phyloP scores from a whole-genome alignment of 2,888 invertebrate genomes.

The Macropis europaea region DNA sequence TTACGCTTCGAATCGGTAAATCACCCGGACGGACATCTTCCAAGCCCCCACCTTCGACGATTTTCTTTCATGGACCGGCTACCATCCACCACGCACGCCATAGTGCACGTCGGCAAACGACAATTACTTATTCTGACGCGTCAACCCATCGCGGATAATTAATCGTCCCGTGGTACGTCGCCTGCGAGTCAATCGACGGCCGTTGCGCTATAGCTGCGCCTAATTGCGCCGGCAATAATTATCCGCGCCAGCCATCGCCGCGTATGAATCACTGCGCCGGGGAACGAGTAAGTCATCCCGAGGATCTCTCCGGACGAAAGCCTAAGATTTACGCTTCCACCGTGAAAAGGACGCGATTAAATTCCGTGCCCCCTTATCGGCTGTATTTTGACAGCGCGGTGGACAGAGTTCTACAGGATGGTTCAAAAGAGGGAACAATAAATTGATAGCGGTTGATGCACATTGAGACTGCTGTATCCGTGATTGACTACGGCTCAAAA shows the following conservation, averaged over 20 bases:
- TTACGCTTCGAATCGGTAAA: constrained; percentile 58
- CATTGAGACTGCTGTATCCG: too few species aligned
- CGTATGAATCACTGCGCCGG: constrained; percentile 40
- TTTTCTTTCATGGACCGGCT: constrained; percentile 26
- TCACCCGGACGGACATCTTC: constrained; percentile 36
- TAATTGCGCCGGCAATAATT: constrained; percentile 51
- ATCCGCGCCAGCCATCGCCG: constrained; percentile 36
- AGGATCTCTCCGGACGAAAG: constrained; percentile 15
- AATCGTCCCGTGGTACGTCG: constrained; percentile 41
- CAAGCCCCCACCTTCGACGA: constrained; percentile 1
- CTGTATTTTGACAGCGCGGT: too few species aligned
- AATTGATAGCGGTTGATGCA: too few species aligned
- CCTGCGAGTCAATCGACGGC: constrained; percentile 34
- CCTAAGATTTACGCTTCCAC: constrained; percentile 24
- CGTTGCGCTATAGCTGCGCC: constrained; percentile 19
- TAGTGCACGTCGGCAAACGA: constrained; percentile 37
- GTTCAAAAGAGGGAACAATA: too few species aligned
- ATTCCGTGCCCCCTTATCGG: too few species aligned
- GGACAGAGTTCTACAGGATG: too few species aligned
- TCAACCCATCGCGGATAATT: constrained; percentile 61
- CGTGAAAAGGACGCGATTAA: constrained; percentile 14
- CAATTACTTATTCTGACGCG: constrained; percentile 63
- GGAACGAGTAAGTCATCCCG: constrained; percentile 28
- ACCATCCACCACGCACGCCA: constrained; percentile 6
- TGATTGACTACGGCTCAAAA: too few species aligned